Evolutionary conservation across 2,797 vertebrate species (phyloP).

Genomic region (Lates japonicus): DNA sequence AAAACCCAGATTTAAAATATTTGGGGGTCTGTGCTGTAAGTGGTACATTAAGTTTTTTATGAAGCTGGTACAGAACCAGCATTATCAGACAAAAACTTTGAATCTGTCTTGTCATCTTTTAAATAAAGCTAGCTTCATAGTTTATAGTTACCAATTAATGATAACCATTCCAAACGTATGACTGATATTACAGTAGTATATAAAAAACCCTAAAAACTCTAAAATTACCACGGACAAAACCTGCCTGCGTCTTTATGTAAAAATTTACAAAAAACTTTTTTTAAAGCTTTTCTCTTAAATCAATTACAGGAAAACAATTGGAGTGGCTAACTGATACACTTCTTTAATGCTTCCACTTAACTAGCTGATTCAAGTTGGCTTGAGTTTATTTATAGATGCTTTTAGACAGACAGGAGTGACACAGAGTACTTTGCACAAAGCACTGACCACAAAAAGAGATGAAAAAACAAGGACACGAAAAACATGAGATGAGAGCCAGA

Average conservation of each 20-base stretch:
- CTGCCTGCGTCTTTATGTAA: too few species aligned
- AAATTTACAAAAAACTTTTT: too few species aligned
- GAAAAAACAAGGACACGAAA: constrained; percentile 34
- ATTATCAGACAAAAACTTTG: constrained; percentile 1
- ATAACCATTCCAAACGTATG: too few species aligned
- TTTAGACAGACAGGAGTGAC: constrained; percentile 29
- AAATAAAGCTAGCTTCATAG: neutral
- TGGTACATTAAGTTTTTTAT: constrained; percentile 1
- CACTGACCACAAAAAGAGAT: constrained; percentile 11
- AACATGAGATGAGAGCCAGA: constrained; percentile 25
- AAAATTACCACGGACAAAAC: too few species aligned
- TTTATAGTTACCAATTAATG: neutral
- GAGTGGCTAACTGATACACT: neutral
- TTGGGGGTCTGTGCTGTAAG: neutral
- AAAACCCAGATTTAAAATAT: constrained; percentile 30
- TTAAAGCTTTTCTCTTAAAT: neutral
- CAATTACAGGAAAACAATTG: neutral
- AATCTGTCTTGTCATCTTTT: constrained; percentile 11
- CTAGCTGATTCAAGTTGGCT: neutral
- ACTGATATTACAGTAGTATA: too few species aligned
- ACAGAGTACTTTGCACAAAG: constrained; percentile 28
- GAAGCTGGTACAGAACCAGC: constrained; percentile 3
- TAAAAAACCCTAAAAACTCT: too few species aligned
- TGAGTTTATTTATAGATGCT: constrained; percentile 21
- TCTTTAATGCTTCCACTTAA: neutral